Evolutionary conservation across 2,113 vertebrate genomes (phyloP), one percentile per base, ranked within the genome.

Genomic region (Galbula dea): DNA sequence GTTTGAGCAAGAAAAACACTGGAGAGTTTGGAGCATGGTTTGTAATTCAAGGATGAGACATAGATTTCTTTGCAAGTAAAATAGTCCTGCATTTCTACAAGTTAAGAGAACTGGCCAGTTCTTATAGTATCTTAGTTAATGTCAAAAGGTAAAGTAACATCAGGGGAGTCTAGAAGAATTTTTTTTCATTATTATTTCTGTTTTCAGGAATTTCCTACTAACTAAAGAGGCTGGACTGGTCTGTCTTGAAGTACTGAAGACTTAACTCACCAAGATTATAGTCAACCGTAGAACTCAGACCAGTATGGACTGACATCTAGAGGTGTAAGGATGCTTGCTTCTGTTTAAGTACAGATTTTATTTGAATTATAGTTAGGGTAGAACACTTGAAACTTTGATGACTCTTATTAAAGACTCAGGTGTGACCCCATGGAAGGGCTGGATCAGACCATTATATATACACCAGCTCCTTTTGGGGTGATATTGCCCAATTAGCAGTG

Each of bases 321-420:
- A 59, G 11, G 2, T 34, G 2, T 57, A 46, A 89, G 13, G 8
- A 52, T 0, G 0, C 1, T 9, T 15, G 2, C 2, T 62, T 83
- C 6, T 18, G 17, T 57, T 27, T 41, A 71, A 36, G 15, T 41
- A 17, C 3, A 27, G 23, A 10, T 75, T 83, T 86, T 83, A 45
- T 55, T 72, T 65, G 11, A 30, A 39, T 21, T 10, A 4, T 22
- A 57, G 7, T 32, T 84, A 34, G 8, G 27, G n/a, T 2, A 81
- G 2, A 73, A 51, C 45, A 55, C 34, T 11, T 45, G 34, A 85
- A 15, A 52, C n/a, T 37, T 24, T 36, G 27, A 9, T 65, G 5
- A 18, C n/a, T 46, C 32, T 51, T 89, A 27, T 8, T 36, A 41
- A 61, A 78, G 14, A 15, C 22, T 71, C 26, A 39, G 9, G 11